Percentiles rank a stretch among this genome's conserved stretches.
phyloP scores from a whole-genome alignment of 1,140 invertebrate genomes.

The Ceratitis capitata region DNA sequence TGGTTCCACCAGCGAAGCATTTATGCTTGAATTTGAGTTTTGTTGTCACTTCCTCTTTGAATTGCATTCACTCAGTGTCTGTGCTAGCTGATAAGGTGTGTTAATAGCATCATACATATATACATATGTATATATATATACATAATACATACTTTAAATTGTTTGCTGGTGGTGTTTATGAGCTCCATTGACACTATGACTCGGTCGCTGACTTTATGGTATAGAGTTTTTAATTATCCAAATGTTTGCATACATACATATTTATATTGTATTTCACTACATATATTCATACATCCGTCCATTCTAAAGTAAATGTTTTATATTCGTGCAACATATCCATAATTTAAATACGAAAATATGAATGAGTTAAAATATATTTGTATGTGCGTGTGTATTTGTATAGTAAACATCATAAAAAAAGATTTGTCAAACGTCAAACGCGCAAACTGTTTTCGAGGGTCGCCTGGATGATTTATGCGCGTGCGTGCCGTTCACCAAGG shows the following conservation, averaged over 20 bases:
- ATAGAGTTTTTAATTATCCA: background rate
- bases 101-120: background rate
- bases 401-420: conserved; percentile 1
- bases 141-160: background rate
- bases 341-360: background rate
- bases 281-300: background rate
- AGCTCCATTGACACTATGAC: background rate
- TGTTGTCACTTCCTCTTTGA: background rate
- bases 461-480: background rate
- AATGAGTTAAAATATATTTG: background rate
- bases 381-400: background rate
- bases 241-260: background rate
- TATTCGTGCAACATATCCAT: background rate
- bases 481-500: conserved; percentile 10
- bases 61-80: background rate
- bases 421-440: background rate
- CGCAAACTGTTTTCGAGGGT: background rate
- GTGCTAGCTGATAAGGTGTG: conserved; percentile 10
- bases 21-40: background rate
- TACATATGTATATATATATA: background rate
- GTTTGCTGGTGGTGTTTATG: background rate
- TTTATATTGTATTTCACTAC: background rate
- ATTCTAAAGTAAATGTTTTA: background rate
- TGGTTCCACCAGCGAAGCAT: background rate
- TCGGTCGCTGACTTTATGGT: background rate